Base-by-base conservation (phyloP, 1,140 invertebrate genomes). In the Carposina sasakii region DNA sequence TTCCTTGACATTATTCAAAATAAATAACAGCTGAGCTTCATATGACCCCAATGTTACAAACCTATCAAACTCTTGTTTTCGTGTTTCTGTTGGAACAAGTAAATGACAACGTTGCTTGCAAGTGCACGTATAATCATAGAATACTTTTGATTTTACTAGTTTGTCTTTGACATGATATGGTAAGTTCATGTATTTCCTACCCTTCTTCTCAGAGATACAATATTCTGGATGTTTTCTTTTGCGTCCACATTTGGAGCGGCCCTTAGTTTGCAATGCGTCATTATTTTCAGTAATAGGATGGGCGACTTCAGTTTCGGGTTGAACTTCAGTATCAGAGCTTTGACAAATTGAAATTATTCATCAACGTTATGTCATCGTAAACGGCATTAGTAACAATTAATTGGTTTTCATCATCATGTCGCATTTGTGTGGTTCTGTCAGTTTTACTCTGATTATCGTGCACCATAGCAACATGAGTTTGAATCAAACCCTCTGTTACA, bases 211-310 rank as follows among this genome's bases (percentile, higher is more conserved):
- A 48, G 46, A 48, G 36, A 48, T 23, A 50, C 48, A 42, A 42
- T 50, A 50, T 34, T 50, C 48, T 42, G 40, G 39, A 19, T 50
- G 39, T 43, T 50, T 50, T 50, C 48, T 50, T 50, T 48, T 48
- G 22, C 46, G 37, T 48, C 46, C 46, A 48, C 46, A 21, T 39
- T 48, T 48, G 23, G 34, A 41, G 37, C 46, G 37, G 36, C 46
- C 46, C 37, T 22, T 28, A 48, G 46, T 30, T 48, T 40, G 46
- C 36, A 28, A n/a, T 48, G 37, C 36, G 37, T 48, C 46, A 48
- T 48, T 48, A 22, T 28, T 40, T 48, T 39, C 36, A 39, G 46
- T 48, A 41, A 40, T 48, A 31, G 37, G 46, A 48, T 48, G 34
- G 20, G 26, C 46, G 20, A 21, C 23, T 48, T 40, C 36, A 34